Conservation (phyloP, 2,888 invertebrate species). For the Leucophenga montana region DNA sequence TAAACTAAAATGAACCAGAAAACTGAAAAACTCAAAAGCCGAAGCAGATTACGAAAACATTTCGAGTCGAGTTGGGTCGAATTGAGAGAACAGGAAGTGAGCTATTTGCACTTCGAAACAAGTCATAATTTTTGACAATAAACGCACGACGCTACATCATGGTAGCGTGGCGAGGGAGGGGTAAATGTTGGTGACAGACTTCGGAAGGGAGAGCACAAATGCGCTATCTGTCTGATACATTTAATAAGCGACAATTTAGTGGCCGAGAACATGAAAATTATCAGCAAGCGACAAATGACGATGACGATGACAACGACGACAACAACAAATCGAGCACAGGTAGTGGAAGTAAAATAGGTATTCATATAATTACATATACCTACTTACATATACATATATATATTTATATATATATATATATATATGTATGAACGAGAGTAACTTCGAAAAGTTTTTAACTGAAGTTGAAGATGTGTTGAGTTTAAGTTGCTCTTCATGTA, state of each 20-base stretch:
- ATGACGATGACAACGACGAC: background rate
- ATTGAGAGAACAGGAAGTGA: slow-evolving; percentile 50
- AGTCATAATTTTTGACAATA: slow-evolving; percentile 64
- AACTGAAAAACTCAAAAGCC: background rate
- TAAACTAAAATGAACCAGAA: background rate
- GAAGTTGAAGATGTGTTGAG: no score
- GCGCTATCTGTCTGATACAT: slow-evolving; percentile 29
- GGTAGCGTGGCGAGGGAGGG: background rate
- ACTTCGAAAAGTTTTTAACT: no score
- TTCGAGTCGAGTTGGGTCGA: background rate
- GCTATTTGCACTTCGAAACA: slow-evolving; percentile 65
- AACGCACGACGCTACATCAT: slow-evolving; percentile 3
- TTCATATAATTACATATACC: no score
- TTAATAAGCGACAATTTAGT: slow-evolving; percentile 66
- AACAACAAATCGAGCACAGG: slow-evolving; percentile 1
- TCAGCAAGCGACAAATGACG: background rate
- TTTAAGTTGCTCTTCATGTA: no score
- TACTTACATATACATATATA: no score
- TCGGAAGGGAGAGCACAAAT: no score
- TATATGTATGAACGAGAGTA: no score
- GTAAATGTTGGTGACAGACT: background rate
- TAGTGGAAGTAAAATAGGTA: background rate
- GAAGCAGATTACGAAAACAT: background rate
- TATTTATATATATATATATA: no score
- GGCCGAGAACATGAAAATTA: slow-evolving; percentile 30